Conservation (phyloP, 2,797 vertebrate species). For the Ctenochaetus hawaiiensis region DNA sequence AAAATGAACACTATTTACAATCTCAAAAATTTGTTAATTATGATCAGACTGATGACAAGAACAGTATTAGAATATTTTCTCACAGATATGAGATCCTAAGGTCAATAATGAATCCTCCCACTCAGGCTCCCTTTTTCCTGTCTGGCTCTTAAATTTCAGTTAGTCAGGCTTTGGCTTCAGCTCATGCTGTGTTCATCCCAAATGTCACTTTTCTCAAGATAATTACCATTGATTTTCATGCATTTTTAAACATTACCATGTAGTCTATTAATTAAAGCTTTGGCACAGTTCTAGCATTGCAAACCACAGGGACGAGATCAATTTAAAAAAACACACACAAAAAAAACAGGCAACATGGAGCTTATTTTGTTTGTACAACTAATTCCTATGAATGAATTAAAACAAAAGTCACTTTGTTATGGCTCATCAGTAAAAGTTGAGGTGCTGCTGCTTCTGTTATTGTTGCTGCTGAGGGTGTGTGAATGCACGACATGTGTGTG, state of each 20-base stretch:
- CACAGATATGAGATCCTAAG: not conserved
- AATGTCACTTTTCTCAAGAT: constrained; percentile 53
- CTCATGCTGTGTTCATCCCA: constrained; percentile 43
- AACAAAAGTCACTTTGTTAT: constrained; percentile 30
- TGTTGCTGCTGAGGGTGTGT: constrained; percentile 19
- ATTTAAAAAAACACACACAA: constrained; percentile 25
- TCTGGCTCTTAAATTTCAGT: constrained; percentile 23
- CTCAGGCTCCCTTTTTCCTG: constrained; percentile 5
- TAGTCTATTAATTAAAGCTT: constrained; percentile 57
- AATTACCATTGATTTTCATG: constrained; percentile 57
- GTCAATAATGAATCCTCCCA: not conserved
- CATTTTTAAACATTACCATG: constrained; percentile 41
- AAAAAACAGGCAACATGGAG: constrained; percentile 24
- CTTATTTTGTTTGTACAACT: constrained; percentile 42
- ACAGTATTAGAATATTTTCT: constrained; percentile 1
- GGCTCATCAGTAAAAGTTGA: constrained; percentile 39
- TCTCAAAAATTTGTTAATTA: constrained; percentile 10
- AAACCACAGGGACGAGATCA: constrained; percentile 48
- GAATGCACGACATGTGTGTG: constrained; percentile 25
- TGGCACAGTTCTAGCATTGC: constrained; percentile 46
- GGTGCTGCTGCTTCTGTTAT: constrained; percentile 48
- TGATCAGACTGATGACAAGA: not conserved
- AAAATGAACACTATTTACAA: not conserved
- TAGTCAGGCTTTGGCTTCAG: constrained; percentile 33
- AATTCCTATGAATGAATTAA: constrained; percentile 43